phyloP scores from a whole-genome alignment of 2,113 vertebrate genomes.

The Phyllostomus hastatus region DNA sequence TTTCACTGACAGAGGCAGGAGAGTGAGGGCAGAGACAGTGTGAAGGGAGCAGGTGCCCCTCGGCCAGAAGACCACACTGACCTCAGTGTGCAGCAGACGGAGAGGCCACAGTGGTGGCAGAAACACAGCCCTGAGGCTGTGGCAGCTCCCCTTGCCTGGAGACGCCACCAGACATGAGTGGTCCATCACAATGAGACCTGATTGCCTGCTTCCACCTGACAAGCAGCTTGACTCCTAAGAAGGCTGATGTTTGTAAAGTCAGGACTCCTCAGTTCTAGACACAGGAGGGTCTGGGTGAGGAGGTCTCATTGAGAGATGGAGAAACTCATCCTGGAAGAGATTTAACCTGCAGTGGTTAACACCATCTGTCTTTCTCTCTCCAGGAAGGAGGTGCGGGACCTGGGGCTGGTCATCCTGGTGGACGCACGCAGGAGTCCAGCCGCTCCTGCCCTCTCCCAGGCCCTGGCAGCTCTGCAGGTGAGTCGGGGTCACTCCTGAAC shows the following conservation, averaged over 20 bases:
- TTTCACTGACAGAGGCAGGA: not conserved
- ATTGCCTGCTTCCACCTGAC: not conserved
- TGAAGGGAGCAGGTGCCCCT: not conserved
- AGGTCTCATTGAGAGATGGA: not conserved
- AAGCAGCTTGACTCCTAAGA: not conserved
- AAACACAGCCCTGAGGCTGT: not conserved
- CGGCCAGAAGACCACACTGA: not conserved
- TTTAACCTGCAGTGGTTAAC: not conserved
- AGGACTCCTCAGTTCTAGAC: not conserved
- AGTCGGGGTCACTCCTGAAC: conserved; percentile 34
- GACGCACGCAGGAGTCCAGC: conserved; percentile 83
- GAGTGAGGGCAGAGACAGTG: not conserved
- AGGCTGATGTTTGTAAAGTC: not conserved
- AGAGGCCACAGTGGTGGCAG: not conserved
- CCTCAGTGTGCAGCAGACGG: not conserved
- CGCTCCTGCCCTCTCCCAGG: conserved; percentile 78
- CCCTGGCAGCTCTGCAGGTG: conserved; percentile 87
- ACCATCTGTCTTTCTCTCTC: not conserved
- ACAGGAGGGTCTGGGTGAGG: not conserved
- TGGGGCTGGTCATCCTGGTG: conserved; percentile 85
- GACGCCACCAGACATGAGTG: too few relatives aligned
- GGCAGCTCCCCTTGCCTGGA: not conserved
- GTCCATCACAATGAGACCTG: not conserved
- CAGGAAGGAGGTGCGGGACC: conserved; percentile 84
- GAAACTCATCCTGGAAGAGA: not conserved